Evolutionary conservation across 2,797 vertebrate genomes (phyloP), one percentile per base, ranked within the genome.

Genomic region (Myripristis jacobus): DNA sequence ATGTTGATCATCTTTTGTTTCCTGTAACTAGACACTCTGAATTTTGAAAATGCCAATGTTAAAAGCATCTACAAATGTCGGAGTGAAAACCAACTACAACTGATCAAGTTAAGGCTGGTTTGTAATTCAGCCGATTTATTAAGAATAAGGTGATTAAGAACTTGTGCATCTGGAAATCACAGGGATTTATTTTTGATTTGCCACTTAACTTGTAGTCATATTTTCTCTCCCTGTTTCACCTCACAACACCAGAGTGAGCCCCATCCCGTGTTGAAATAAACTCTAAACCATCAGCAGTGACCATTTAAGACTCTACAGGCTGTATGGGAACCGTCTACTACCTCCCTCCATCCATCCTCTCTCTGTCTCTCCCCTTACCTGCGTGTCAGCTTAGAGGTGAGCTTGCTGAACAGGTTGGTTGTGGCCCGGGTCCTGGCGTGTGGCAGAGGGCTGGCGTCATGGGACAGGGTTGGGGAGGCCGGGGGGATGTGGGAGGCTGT

Each of bases 321-420:
- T 36, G 34, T 36, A 10, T 2, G 38, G 0, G 38, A 31, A 60
- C 19, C n/a, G 36, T 22, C 41, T 22, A 12, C 4, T 10, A 27
- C 36, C 15, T 12, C 36, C 21, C 4, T 12, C 36, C n/a, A 4
- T 10, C 2, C 61, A n/a, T 13, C 52, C 16, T 29, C 22, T 34
- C 73, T 58, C 7, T 12, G 73, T 62, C 50, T 80, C 79, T 92
- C 87, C 83, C 53, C 92, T 92, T 93, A 98, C 97, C 96, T 95
- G 92, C 97, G 95, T 18, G 96, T 97, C 91, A 98, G 83, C 92
- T 97, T 98, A 89, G 96, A 98, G 89, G 97, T 97, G 91, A 98
- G 84, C 70, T 98, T 98, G 92, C 95, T 97, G 70, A 98, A 95
- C 87, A 98, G 94, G 93, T 96, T 97, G 88, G 95, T 94, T 0